These are phyloP conservation scores for Scatophagus argus DNA, from an alignment of 2,113 vertebrate genomes.

Conservation along the genomic window DNA sequence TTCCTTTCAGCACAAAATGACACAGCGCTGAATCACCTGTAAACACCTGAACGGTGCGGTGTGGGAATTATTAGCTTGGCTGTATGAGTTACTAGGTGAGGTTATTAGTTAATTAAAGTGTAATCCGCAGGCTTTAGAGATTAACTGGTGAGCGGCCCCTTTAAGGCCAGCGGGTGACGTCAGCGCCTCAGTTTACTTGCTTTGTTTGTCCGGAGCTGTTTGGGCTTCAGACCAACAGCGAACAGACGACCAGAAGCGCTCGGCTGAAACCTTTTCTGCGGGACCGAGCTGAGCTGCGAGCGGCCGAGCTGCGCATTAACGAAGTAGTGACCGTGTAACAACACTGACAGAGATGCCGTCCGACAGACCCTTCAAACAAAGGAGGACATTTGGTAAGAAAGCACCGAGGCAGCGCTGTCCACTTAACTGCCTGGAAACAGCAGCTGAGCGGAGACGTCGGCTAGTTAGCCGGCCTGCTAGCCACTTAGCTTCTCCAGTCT, in stretches of 20 bases:
- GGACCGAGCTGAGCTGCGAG: background rate
- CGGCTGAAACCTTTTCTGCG: background rate
- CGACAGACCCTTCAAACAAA: slow-evolving; percentile 93
- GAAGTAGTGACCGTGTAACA: background rate
- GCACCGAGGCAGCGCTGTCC: background rate
- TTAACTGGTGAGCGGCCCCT: slow-evolving; percentile 42
- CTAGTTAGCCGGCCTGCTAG: slow-evolving; percentile 54
- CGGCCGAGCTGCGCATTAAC: background rate
- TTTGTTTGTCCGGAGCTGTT: slow-evolving; percentile 73
- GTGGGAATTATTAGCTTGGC: rapidly evolving
- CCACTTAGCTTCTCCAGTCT: background rate
- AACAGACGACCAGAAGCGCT: background rate
- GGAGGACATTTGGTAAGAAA: slow-evolving; percentile 91
- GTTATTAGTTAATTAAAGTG: background rate
- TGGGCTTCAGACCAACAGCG: slow-evolving; percentile 48
- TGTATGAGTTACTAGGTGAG: too few relatives aligned
- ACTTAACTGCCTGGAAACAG: background rate
- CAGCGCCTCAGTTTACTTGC: slow-evolving; percentile 56
- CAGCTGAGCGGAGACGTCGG: background rate
- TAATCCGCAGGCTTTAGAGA: background rate
- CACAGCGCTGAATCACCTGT: background rate
- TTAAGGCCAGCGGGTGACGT: slow-evolving; percentile 80
- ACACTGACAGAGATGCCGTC: slow-evolving; percentile 86
- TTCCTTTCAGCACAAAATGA: background rate
- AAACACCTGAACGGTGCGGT: background rate